Percentiles rank a stretch among this genome's conserved stretches.
These are phyloP conservation scores for Leptocoma aspasia DNA, from an alignment of 2,113 vertebrate genomes.

Conservation along the genomic window DNA sequence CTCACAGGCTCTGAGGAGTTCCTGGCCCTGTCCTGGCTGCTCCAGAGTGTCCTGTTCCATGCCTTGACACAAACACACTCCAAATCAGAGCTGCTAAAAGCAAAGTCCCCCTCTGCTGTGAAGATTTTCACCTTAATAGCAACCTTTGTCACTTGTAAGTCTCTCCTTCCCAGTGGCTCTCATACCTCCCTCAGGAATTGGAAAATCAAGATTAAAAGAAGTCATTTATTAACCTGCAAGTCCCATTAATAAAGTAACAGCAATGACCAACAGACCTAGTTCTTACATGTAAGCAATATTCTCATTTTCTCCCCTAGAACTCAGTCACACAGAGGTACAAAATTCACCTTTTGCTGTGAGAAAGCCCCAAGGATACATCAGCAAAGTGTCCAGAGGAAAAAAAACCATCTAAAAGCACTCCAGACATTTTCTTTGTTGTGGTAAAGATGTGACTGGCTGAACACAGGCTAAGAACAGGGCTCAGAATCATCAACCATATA, in stretches of 20 bases:
- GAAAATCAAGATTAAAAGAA: not conserved
- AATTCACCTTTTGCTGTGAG: not conserved
- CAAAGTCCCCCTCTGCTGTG: not conserved
- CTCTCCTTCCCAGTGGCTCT: not conserved
- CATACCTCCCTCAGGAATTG: not conserved
- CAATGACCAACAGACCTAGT: not conserved
- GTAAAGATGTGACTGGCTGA: not conserved
- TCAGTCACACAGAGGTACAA: accelerated
- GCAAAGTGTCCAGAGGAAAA: not conserved
- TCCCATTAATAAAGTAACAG: not conserved
- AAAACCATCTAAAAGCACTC: not conserved
- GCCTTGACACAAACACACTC: not conserved
- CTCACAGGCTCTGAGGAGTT: not conserved
- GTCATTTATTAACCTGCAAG: not conserved
- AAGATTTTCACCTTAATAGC: not conserved
- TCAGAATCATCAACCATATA: not conserved
- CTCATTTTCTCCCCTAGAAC: not conserved
- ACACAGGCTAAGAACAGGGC: not conserved
- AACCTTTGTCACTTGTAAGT: not conserved
- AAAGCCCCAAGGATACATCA: not conserved
- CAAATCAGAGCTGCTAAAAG: not conserved
- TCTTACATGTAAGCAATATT: not conserved
- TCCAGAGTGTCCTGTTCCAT: not conserved
- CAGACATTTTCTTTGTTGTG: not conserved
- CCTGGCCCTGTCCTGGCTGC: not conserved